Evolutionary conservation across 35 echinoderm and acorn worm genomes (phyloP).

Genomic region (Ophiothrix spiculata): DNA sequence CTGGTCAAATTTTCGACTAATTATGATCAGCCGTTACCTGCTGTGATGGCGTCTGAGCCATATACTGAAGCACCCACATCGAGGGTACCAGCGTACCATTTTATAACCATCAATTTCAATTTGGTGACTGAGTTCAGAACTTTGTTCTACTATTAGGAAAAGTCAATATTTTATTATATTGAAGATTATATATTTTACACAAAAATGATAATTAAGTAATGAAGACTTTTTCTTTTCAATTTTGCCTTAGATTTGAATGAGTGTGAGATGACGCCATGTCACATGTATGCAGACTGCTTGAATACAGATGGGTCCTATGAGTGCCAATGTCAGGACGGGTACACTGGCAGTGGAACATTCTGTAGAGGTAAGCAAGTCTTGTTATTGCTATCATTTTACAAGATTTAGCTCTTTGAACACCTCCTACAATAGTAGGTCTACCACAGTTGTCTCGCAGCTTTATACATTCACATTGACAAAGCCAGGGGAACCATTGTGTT

Average conservation of each 20-base stretch:
- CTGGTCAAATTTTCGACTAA: no score
- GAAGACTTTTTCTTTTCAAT: not conserved
- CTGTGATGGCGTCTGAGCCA: no score
- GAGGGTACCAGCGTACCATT: no score
- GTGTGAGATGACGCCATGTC: slow-evolving; percentile 30
- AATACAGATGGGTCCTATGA: slow-evolving; percentile 55
- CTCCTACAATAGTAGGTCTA: no score
- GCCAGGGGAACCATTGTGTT: no score
- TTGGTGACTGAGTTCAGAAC: not conserved
- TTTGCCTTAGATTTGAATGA: slow-evolving; percentile 71
- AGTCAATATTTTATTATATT: not conserved
- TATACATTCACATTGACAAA: no score
- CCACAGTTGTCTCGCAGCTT: no score
- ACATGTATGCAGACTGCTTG: slow-evolving; percentile 41
- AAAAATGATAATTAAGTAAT: not conserved
- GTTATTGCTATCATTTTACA: no score
- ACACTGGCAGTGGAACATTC: slow-evolving; percentile 45
- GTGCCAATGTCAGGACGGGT: slow-evolving; percentile 59
- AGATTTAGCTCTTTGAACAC: no score
- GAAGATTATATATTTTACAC: not conserved
- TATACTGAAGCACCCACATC: no score
- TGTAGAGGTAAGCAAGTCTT: slow-evolving; percentile 50
- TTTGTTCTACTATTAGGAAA: not conserved
- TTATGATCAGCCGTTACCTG: no score
- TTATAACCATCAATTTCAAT: not conserved